Base-by-base conservation (phyloP, 2,888 invertebrate species). In the Colostygia pectinataria region DNA sequence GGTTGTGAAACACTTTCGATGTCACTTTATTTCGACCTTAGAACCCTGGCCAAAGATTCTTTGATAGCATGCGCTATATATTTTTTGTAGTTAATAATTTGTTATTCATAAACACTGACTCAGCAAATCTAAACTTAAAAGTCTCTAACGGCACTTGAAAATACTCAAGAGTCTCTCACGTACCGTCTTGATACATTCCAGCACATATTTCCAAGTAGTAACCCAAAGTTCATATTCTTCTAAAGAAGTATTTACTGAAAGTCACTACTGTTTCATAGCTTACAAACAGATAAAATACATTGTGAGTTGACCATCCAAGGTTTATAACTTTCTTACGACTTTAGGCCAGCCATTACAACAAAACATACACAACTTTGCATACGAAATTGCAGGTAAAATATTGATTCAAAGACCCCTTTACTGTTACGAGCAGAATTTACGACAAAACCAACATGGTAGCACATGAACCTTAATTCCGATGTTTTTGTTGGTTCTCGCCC, bases 341-440 rank as follows among this genome's bases (percentile, higher is more conserved):
- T n/a, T 9, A 2, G 14, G n/a, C 15, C 7, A 7, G 14, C 24
- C 20, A 24, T 32, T 20, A 36, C 13, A 20, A 15, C 20, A 20
- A 27, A 32, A 15, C 2, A n/a, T n/a, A n/a, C 9, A 36, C 20
- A 42, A 32, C 36, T 57, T 51, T 39, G 47, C 55, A 57, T 53
- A 37, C 36, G 27, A 27, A 44, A 53, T 44, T 34, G 36, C 53
- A 20, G 10, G 37, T 53, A 42, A 47, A 55, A 55, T 60, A 60
- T 57, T 55, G 55, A 55, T 52, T 54, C 47, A 40, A 27, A 20
- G 39, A 45, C 41, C 34, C 45, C 37, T 55, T 51, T 49, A 47
- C 32, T 31, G 45, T 43, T 49, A 53, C 53, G 53, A 33, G 37
- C 33, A 27, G 41, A 46, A 42, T 52, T 52, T 52, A 52, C 46